These are phyloP conservation scores for Dendrolimus kikuchii DNA, from an alignment of 1,140 invertebrate genomes.

Conservation along the genomic window DNA sequence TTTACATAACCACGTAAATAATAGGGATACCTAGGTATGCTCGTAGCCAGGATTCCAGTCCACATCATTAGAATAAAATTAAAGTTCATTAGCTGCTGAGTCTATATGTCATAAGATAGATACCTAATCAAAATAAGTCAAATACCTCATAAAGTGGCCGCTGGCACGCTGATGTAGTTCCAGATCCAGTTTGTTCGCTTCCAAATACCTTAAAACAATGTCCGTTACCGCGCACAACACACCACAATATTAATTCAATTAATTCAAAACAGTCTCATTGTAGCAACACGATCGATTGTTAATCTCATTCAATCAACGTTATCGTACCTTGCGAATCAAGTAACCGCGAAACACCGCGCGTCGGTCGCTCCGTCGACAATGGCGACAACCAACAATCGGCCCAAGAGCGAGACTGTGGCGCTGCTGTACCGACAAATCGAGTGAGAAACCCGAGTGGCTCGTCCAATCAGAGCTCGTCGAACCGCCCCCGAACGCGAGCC, in stretches of 20 bases:
- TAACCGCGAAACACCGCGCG: constrained; percentile 36
- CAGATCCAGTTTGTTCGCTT: constrained; percentile 53
- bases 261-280: constrained; percentile 13
- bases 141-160: constrained; percentile 67
- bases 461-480: constrained; percentile 42
- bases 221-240: constrained; percentile 41
- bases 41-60: too few species aligned
- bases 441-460: constrained; percentile 46
- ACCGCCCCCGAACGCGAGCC: constrained; percentile 52
- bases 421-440: constrained; percentile 57
- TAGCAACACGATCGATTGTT: constrained; percentile 34
- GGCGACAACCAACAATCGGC: constrained; percentile 67
- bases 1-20: not conserved
- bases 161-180: constrained; percentile 65
- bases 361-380: constrained; percentile 53
- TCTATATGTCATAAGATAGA: too few species aligned
- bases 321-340: constrained; percentile 50
- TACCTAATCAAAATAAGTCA: constrained; percentile 5
- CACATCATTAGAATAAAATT: too few species aligned
- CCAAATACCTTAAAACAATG: constrained; percentile 23
- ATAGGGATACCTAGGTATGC: too few species aligned
- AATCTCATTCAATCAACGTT: constrained; percentile 26
- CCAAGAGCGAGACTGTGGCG: constrained; percentile 50
- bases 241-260: constrained; percentile 23
- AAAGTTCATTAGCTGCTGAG: too few species aligned